Conservation (phyloP, 2,888 invertebrate species). For the Augochlorella aurata region DNA sequence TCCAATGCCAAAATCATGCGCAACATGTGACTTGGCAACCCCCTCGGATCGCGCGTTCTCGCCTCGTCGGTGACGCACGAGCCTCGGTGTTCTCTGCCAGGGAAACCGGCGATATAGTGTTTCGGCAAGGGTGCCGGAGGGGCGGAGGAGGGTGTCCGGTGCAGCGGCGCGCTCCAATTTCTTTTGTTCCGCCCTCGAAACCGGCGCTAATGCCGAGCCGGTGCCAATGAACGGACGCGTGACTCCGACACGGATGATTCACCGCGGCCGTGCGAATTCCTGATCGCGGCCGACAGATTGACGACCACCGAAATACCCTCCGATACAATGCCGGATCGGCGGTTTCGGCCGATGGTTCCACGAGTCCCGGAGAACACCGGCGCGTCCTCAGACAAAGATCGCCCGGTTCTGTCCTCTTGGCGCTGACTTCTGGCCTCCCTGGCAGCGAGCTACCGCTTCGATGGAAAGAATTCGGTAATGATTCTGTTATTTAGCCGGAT, state of each 20-base stretch:
- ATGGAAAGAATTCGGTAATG: not conserved
- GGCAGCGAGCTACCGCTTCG: not conserved
- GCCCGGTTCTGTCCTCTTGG: not conserved
- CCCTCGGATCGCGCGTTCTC: not conserved
- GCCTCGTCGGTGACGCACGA: constrained; percentile 58
- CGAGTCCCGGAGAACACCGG: no score
- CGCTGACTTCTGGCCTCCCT: not conserved
- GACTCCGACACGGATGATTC: constrained; percentile 64
- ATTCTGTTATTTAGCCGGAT: not conserved
- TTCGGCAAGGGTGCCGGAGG: not conserved
- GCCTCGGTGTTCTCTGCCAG: constrained; percentile 46
- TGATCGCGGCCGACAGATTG: constrained; percentile 25
- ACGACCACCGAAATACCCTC: constrained; percentile 11
- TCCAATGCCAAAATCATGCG: constrained; percentile 53
- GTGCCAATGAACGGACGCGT: constrained; percentile 72
- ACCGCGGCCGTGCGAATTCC: constrained; percentile 42
- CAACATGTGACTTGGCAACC: constrained; percentile 66
- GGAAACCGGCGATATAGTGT: constrained; percentile 26
- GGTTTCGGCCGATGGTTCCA: no score
- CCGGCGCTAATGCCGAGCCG: constrained; percentile 63
- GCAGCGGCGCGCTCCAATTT: constrained; percentile 58
- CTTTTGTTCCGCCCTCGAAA: constrained; percentile 68
- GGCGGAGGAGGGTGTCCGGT: not conserved
- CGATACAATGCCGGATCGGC: no score
- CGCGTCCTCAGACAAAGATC: no score